Evolutionary conservation across 2,888 invertebrate genomes (phyloP).

Genomic region (Apamea anceps): DNA sequence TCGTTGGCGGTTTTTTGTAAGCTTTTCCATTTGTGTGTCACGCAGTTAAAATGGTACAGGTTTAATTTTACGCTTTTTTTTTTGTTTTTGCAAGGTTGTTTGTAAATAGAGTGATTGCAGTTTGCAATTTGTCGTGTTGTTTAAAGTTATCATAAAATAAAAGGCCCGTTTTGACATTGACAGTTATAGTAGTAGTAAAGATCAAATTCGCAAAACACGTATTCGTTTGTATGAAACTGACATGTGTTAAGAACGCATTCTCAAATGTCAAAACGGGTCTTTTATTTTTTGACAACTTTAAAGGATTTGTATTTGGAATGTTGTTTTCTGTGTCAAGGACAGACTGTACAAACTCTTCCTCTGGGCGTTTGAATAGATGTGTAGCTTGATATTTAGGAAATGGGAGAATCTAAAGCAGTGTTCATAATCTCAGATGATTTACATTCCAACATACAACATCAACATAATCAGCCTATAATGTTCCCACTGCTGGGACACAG

Average conservation of each 20-base stretch:
- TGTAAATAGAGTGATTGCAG: constrained; percentile 24
- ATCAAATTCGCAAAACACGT: no score
- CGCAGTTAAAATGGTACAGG: constrained; percentile 44
- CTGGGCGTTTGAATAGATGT: neutral
- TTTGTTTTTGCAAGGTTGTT: neutral
- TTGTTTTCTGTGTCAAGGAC: neutral
- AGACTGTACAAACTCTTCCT: neutral
- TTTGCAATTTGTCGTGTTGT: constrained; percentile 2
- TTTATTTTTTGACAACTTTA: neutral
- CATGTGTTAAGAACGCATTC: no score
- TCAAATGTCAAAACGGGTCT: no score
- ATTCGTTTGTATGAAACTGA: no score
- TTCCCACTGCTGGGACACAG: no score
- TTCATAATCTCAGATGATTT: no score
- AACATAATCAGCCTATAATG: no score
- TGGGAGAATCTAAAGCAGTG: no score
- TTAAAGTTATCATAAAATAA: neutral
- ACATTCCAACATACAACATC: no score
- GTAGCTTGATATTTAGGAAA: neutral
- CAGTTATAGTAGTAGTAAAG: no score
- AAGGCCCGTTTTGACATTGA: no score
- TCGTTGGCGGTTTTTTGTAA: constrained; percentile 52
- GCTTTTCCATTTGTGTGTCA: constrained; percentile 50
- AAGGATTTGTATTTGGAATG: constrained; percentile 13
- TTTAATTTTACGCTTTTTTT: constrained; percentile 21